A percentile compares a stretch with the other conserved stretches of the same genome.
These are phyloP conservation scores for Drosophila kepulauana DNA, from an alignment of 1,140 invertebrate species.

Conservation along the genomic window DNA sequence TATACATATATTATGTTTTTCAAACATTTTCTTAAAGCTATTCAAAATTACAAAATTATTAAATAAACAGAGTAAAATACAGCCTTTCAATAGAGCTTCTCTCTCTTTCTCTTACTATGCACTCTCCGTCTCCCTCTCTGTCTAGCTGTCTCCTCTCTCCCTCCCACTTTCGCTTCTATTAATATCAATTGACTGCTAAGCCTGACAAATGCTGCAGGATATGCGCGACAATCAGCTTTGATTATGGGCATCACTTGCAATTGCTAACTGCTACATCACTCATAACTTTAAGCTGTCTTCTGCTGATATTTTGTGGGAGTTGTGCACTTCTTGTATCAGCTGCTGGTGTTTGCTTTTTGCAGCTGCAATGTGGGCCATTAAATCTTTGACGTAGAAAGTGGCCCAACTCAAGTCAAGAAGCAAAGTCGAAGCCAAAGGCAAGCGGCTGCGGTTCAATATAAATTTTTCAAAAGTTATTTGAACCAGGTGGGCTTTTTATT, in stretches of 20 bases:
- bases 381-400: constrained; percentile 53
- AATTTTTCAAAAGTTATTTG: constrained; percentile 78
- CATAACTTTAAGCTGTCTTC: too few relatives aligned
- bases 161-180: not conserved
- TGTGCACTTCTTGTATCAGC: not conserved
- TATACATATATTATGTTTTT: too few relatives aligned
- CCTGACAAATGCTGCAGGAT: constrained; percentile 13
- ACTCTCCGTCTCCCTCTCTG: too few relatives aligned
- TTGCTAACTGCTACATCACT: not conserved
- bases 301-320: not conserved
- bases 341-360: constrained; percentile 13
- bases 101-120: not conserved
- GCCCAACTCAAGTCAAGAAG: constrained; percentile 18
- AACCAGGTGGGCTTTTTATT: constrained; percentile 78
- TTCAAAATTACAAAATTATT: too few relatives aligned
- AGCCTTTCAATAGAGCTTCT: too few relatives aligned
- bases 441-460: constrained; percentile 61
- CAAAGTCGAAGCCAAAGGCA: not conserved
- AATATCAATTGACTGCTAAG: not conserved
- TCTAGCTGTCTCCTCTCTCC: not conserved
- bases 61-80: too few relatives aligned
- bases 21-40: too few relatives aligned
- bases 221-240: not conserved
- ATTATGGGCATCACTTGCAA: not conserved
- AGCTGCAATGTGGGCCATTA: constrained; percentile 39